Base-by-base conservation (phyloP, 2,797 vertebrate genomes). In the Notamacropus eugenii region DNA sequence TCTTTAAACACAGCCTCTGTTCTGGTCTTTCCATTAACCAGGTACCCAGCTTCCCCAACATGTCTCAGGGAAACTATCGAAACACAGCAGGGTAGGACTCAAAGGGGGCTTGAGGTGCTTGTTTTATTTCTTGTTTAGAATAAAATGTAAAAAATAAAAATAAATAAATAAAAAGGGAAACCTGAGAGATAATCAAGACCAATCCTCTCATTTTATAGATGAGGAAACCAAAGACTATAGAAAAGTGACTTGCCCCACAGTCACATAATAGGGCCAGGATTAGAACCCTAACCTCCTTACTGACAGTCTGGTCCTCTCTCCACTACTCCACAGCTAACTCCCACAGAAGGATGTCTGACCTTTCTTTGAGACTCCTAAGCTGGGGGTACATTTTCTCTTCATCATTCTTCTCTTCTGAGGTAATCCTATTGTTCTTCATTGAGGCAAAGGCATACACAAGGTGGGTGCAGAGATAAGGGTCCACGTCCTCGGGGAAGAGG, bases 391-490 rank as follows among this genome's bases (percentile, higher is more conserved):
- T 97, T 58, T 97, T 40, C 0, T 98, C 97, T 95, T 97, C 96
- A 93, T 99, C 99, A 74, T 98, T 99, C 98, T 97, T 98, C 96
- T 99, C 98, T 3, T 98, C 99, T 5, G 98, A 98, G 29, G 98
- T 95, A 92, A 99, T 98, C 96, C 98, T 97, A 8, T 99, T 98
- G 93, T 97, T 94, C 91, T 98, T 98, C 98, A 99, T 98, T 52
- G 99, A 99, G 55, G 99, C 98, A 96, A 99, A 99, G 90, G 99
- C 99, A 55, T 99, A 99, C 92, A 99, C 98, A 95, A 99, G 97
- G 95, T 98, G 98, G n/a, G 99, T 99, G 95, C 99, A 99, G 55
- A 99, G 98, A 97, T 98, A 97, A 52, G 99, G 99, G 90, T 99
- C 98, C 93, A 99, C 98, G 62, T 99, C 97, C 10, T 93, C 97